Conservation (phyloP, 2,888 invertebrate species). For the Spodoptera exigua region DNA sequence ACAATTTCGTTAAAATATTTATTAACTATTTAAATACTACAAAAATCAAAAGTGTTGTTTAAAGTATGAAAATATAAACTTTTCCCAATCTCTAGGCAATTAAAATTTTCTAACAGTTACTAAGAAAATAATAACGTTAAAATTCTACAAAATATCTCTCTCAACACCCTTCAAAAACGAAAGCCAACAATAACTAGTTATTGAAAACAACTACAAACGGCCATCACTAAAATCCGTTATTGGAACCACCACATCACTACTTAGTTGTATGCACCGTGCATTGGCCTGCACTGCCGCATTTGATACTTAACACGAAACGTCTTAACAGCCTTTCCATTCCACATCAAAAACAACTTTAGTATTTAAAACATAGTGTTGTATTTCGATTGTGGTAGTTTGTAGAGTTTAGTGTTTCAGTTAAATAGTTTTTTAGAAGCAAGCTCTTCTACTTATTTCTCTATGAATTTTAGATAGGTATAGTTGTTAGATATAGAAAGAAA, state of each 20-base stretch:
- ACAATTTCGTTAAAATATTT: too few species aligned
- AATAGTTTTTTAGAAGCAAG: constrained; percentile 83
- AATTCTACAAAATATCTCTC: too few species aligned
- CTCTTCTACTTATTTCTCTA: constrained; percentile 88
- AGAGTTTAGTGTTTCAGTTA: constrained; percentile 26
- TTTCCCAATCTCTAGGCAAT: too few species aligned
- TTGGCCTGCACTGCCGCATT: constrained; percentile 86
- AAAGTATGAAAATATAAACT: too few species aligned
- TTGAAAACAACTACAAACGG: constrained; percentile 39
- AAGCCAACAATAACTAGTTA: constrained; percentile 14
- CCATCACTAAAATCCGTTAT: constrained; percentile 56
- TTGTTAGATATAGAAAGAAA: constrained; percentile 87
- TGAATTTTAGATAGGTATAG: constrained; percentile 88
- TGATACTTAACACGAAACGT: constrained; percentile 59
- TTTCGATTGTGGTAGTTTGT: constrained; percentile 1
- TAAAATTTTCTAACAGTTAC: too few species aligned
- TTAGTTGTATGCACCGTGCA: constrained; percentile 89
- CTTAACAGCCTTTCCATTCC: constrained; percentile 53
- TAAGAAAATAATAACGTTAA: too few species aligned
- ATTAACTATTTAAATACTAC: neutral
- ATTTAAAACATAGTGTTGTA: neutral
- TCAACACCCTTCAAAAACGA: constrained; percentile 10
- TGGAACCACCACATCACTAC: constrained; percentile 78
- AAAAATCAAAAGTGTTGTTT: too few species aligned
- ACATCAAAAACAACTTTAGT: constrained; percentile 52